Base-by-base conservation (phyloP, 2,797 vertebrate species). In the Anniella stebbinsi region DNA sequence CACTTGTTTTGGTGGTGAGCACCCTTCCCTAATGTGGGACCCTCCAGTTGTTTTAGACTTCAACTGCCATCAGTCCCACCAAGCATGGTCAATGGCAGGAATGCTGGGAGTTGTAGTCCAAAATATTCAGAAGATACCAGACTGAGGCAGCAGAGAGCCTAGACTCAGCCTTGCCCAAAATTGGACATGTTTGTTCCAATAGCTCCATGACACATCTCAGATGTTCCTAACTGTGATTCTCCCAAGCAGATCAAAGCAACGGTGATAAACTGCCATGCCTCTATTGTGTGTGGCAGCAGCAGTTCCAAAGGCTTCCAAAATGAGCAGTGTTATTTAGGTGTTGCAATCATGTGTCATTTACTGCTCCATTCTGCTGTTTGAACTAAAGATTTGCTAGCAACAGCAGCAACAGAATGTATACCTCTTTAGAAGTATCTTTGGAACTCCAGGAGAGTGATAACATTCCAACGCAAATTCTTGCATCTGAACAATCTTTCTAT, bases 391-490 rank as follows among this genome's bases (percentile, higher is more conserved):
- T 51, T 75, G 41, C 30, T 8, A 51, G 57, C 0, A 23, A 0
- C 21, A 18, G 1, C 5, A 1, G 0, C 80, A 87, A 25, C 41
- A n/a, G 18, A 85, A 76, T 45, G 18, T 36, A 63, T 8, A 57
- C 21, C 21, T 51, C 45, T 57, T 51, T n/a, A 76, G 23, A 87
- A 87, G 30, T 75, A 89, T 87, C 84, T 72, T 72, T 89, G 84
- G 60, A 86, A 84, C 73, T 91, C 51, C 45, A 91, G 45, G 69
- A 41, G 77, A 45, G 30, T 0, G 23, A 30, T 84, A 85, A 75
- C 21, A 11, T 30, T 1, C 67, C 63, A 0, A 73, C 67, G 36
- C 54, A 81, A 91, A 90, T 57, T 45, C 81, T 36, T 60, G 69
- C 77, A 70, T 92, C 48, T 76, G 69, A 87, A 87, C 18, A 33